Evolutionary conservation across 2,888 invertebrate species (phyloP).

Genomic region (Argyresthia albistria): DNA sequence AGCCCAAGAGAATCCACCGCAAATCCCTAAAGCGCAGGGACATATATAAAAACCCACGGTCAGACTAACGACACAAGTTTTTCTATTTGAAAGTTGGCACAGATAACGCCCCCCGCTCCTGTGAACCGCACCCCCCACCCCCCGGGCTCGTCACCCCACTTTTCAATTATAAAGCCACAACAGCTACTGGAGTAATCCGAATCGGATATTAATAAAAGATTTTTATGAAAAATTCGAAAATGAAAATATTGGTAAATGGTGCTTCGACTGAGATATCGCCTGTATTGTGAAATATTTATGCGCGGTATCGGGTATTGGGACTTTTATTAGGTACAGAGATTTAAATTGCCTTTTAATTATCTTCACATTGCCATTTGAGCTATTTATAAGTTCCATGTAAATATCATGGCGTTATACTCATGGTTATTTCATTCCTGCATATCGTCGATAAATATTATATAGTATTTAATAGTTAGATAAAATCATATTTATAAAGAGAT

Average conservation of each 20-base stretch:
- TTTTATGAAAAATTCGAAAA: not conserved
- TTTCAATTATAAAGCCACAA: slow-evolving; percentile 4
- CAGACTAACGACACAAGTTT: slow-evolving; percentile 43
- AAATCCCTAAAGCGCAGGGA: not conserved
- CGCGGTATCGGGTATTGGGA: not conserved
- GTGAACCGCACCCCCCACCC: not conserved
- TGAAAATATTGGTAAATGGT: not conserved
- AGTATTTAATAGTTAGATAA: no score
- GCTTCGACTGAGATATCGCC: not conserved
- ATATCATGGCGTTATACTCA: no score
- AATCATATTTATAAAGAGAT: no score
- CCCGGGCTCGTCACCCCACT: not conserved
- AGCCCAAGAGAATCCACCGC: no score
- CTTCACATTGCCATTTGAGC: no score
- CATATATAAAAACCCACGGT: slow-evolving; percentile 19
- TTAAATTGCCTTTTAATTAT: no score
- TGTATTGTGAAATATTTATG: not conserved
- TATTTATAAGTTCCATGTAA: no score
- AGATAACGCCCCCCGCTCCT: slow-evolving; percentile 13
- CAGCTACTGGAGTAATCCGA: slow-evolving; percentile 1
- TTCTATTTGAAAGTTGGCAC: slow-evolving; percentile 37
- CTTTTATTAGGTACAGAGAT: no score
- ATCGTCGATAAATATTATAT: no score
- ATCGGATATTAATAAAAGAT: slow-evolving; percentile 3
- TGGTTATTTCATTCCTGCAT: no score